Conservation (phyloP, 2,888 invertebrate species). For the Drosophila barbarae region DNA sequence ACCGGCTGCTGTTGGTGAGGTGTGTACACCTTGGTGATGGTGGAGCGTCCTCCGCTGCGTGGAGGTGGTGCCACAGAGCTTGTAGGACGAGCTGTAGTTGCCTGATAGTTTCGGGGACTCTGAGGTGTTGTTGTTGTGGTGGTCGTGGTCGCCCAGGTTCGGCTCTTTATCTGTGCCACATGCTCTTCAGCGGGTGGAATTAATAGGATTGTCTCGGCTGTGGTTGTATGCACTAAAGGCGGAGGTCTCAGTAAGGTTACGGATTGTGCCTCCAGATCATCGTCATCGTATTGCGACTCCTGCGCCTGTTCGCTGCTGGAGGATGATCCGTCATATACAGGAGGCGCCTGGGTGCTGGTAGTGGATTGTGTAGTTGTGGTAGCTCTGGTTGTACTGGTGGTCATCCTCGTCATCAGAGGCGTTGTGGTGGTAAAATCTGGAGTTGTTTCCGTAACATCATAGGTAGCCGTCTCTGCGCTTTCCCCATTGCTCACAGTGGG, state of each 20-base stretch:
- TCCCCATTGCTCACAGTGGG: constrained; percentile 56
- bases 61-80: constrained; percentile 33
- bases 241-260: constrained; percentile 63
- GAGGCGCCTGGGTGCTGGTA: constrained; percentile 38
- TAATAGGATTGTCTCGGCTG: constrained; percentile 77
- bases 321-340: constrained; percentile 13
- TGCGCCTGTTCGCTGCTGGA: constrained; percentile 48
- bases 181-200: constrained; percentile 79
- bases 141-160: constrained; percentile 69
- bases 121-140: constrained; percentile 46
- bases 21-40: constrained; percentile 83
- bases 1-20: constrained; percentile 62
- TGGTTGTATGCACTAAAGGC: constrained; percentile 68
- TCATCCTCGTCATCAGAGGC: constrained; percentile 38
- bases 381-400: constrained; percentile 15
- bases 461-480: constrained; percentile 63
- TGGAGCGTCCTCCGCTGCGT: constrained; percentile 81
- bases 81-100: constrained; percentile 37
- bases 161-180: constrained; percentile 71
- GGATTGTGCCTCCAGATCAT: constrained; percentile 75
- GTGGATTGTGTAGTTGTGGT: constrained; percentile 28
- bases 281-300: constrained; percentile 65
- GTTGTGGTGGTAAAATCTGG: constrained; percentile 63
- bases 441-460: constrained; percentile 74
- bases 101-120: constrained; percentile 41